phyloP scores from a whole-genome alignment of 2,888 invertebrate genomes.

The Yponomeuta plumbellus region DNA sequence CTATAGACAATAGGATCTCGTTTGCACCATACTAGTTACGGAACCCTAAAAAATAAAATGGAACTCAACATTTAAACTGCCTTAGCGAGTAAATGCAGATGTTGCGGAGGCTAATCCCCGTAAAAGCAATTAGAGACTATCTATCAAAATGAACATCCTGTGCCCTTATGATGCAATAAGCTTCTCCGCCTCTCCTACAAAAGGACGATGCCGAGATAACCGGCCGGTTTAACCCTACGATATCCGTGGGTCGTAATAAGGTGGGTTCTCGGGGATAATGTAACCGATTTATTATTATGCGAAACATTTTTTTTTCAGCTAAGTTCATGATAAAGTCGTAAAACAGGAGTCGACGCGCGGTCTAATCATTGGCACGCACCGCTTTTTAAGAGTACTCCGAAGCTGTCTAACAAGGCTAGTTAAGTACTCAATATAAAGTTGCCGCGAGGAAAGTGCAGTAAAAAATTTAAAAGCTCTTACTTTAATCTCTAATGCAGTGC shows the following conservation, averaged over 20 bases:
- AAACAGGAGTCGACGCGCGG: conserved; percentile 2
- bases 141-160: conserved; percentile 19
- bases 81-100: conserved; percentile 13
- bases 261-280: background rate
- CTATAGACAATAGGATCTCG: too few species aligned
- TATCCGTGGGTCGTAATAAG: conserved; percentile 11
- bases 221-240: conserved; percentile 6
- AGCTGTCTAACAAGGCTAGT: background rate
- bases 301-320: background rate
- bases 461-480: background rate
- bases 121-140: conserved; percentile 22
- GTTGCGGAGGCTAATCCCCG: conserved; percentile 11
- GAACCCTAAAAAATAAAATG: too few species aligned
- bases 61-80: background rate
- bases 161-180: conserved; percentile 16
- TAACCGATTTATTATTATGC: conserved; percentile 3
- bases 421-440: conserved; percentile 1
- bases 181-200: conserved; percentile 5
- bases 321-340: conserved; percentile 14
- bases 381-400: conserved; percentile 10
- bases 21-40: too few species aligned
- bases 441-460: background rate
- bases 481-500: background rate
- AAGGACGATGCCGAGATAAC: conserved; percentile 14
- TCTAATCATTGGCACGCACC: conserved; percentile 11